Evolutionary conservation across 2,797 vertebrate genomes (phyloP), one percentile per base, ranked within the genome.

Genomic region (Malurus splendens): DNA sequence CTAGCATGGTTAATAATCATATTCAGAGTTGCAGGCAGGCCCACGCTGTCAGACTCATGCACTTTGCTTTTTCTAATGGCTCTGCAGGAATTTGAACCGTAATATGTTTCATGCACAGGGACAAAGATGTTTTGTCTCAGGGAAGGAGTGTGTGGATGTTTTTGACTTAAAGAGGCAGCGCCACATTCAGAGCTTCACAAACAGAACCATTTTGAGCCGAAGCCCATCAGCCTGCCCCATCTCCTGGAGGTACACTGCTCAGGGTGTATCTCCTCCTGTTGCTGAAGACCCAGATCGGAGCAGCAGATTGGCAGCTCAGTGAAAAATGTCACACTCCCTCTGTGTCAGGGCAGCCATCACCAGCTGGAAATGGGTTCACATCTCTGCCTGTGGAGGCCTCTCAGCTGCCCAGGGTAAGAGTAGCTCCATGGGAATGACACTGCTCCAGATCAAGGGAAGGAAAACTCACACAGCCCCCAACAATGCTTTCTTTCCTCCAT

Each of bases 101-200:
- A 91, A 90, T 64, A 93, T 52, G 77, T 94, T 91, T 90, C 90
- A 90, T 47, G 68, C 71, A 30, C 87, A 92, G 60, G 23, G 88
- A 94, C 95, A 95, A 95, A 95, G 94, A 77, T 2, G 28, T 94
- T 94, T 94, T 96, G 95, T 96, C 72, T 75, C 82, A 73, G 80
- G 38, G 75, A 93, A 90, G 57, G 67, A 89, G 24, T 79, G 68
- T 54, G 83, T 89, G 85, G 61, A 92, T 70, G 91, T 45, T 92
- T 83, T 91, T 79, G 85, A 72, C 74, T 95, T 92, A 96, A 93
- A 95, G 91, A 90, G 77, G 71, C 82, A 90, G 76, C 3, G 4
- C 25, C 0, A 0, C 77, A 62, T 60, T 95, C 77, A 86, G 51
- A 56, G 61, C n/a, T 84, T 82, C 61, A 57, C 64, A 90, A 67